These are phyloP conservation scores for Habroteleia sp. DNA, from an alignment of 2,888 invertebrate genomes.

Conservation along the genomic window DNA sequence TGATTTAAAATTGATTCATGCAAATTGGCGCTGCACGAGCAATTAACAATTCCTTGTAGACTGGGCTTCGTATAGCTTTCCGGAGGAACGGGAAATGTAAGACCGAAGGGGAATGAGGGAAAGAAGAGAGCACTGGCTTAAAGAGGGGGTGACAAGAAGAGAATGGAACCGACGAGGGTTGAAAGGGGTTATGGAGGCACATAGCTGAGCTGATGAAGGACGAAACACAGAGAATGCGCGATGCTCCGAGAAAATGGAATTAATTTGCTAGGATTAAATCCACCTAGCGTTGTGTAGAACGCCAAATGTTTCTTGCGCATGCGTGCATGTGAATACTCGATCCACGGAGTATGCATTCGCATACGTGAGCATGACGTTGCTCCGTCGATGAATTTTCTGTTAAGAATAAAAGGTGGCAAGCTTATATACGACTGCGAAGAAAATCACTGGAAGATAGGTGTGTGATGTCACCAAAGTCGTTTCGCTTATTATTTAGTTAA, in stretches of 20 bases:
- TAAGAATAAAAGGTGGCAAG: constrained; percentile 28
- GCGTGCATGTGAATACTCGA: constrained; percentile 64
- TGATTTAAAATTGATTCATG: constrained; percentile 81
- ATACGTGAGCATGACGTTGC: constrained; percentile 23
- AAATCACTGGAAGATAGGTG: no score
- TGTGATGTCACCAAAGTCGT: no score
- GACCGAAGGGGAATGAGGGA: constrained; percentile 49
- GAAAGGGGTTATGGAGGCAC: constrained; percentile 63
- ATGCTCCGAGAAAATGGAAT: constrained; percentile 80
- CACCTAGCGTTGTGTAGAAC: constrained; percentile 73
- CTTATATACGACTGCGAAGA: no score
- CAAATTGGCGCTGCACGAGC: constrained; percentile 80
- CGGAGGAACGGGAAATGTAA: constrained; percentile 62
- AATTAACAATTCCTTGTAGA: constrained; percentile 81
- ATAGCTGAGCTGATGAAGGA: constrained; percentile 79
- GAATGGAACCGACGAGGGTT: constrained; percentile 59
- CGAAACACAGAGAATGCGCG: constrained; percentile 80
- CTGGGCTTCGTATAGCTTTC: constrained; percentile 75
- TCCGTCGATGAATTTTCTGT: constrained; percentile 32
- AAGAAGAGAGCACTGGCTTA: constrained; percentile 33
- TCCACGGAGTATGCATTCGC: constrained; percentile 8
- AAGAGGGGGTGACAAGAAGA: constrained; percentile 40
- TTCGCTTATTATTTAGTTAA: no score
- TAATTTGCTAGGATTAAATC: constrained; percentile 80
- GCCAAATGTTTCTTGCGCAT: constrained; percentile 74